Percentiles rank a stretch among this genome's conserved stretches.
Conservation (phyloP, 1,140 invertebrate species). For the Drosophila santomea region DNA sequence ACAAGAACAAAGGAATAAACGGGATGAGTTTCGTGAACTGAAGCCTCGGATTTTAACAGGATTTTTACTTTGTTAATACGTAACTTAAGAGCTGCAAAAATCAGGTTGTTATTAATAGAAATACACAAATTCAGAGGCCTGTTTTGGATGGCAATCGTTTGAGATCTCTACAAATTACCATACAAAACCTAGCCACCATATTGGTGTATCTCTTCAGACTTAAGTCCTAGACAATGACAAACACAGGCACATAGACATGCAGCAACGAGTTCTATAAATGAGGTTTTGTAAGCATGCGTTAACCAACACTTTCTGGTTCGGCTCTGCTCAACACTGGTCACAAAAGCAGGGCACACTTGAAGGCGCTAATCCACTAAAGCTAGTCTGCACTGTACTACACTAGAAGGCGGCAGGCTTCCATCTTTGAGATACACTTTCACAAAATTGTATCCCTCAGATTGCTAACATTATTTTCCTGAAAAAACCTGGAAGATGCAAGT, state of each 20-base stretch:
- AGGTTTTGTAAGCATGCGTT: constrained; percentile 60
- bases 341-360: constrained; percentile 59
- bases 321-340: constrained; percentile 65
- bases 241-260: constrained; percentile 60
- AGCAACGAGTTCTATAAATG: constrained; percentile 51
- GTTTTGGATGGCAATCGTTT: constrained; percentile 66
- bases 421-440: constrained; percentile 70
- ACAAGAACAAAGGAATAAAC: constrained; percentile 72
- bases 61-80: constrained; percentile 15
- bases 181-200: constrained; percentile 65
- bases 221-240: constrained; percentile 43
- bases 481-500: constrained; percentile 84
- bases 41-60: constrained; percentile 36
- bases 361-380: constrained; percentile 56
- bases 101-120: constrained; percentile 55
- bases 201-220: constrained; percentile 66
- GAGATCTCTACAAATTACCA: constrained; percentile 43
- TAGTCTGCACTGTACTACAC: constrained; percentile 48
- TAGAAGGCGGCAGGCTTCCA: constrained; percentile 55
- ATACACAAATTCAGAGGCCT: constrained; percentile 65
- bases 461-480: constrained; percentile 48
- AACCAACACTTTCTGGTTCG: constrained; percentile 42
- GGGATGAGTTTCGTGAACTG: constrained; percentile 59
- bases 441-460: constrained; percentile 73
- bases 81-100: constrained; percentile 78